phyloP scores from a whole-genome alignment of 2,888 invertebrate genomes.

The Trissonchulus latispiculum region DNA sequence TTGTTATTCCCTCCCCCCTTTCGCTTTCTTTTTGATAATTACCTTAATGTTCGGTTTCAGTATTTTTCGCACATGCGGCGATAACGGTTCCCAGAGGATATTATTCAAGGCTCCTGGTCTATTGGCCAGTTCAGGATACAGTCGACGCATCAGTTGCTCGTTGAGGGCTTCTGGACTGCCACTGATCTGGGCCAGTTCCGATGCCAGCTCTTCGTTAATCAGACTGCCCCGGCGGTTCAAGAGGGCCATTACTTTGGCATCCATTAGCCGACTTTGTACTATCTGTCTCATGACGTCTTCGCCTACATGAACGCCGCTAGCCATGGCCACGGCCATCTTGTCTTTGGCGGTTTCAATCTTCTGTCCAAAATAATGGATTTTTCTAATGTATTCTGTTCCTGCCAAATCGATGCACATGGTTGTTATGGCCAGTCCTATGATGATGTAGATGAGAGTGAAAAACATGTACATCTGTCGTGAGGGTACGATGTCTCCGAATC shows the following conservation, averaged over 20 bases:
- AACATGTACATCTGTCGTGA: constrained; percentile 18
- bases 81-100: constrained; percentile 40
- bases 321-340: constrained; percentile 31
- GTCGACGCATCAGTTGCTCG: no score
- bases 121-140: background rate
- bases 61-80: constrained; percentile 34
- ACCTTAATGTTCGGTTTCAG: constrained; percentile 23
- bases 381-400: no score
- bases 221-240: no score
- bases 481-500: constrained; percentile 18
- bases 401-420: constrained; percentile 20
- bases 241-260: no score
- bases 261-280: no score
- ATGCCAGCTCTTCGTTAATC: no score
- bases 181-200: no score
- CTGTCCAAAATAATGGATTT: no score
- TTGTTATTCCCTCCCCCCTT: no score
- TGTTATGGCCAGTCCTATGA: constrained; percentile 19
- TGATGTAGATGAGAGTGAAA: constrained; percentile 18
- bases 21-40: no score
- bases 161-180: no score
- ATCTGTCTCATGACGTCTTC: constrained; percentile 29
- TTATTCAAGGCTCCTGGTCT: constrained; percentile 27
- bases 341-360: constrained; percentile 31
- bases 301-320: constrained; percentile 35